Conservation (phyloP, 1,140 invertebrate species). For the Drosophila carrolli region DNA sequence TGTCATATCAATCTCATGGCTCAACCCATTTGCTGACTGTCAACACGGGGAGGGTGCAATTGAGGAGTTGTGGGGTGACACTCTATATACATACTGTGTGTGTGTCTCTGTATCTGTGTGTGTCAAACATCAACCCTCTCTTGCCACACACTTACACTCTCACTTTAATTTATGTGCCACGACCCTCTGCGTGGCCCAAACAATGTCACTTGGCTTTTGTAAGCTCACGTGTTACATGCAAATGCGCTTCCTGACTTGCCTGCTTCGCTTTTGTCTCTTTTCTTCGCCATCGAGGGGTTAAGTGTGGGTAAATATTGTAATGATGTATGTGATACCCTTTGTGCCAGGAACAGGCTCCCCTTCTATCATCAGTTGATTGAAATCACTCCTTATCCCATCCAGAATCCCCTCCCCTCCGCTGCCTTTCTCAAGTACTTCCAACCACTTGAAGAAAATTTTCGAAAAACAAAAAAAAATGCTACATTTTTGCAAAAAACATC, state of each 20-base stretch:
- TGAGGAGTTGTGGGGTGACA: slow-evolving; percentile 23
- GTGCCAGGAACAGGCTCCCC: slow-evolving; percentile 25
- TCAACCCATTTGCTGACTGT: slow-evolving; percentile 46
- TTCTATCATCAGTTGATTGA: slow-evolving; percentile 73
- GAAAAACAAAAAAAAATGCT: slow-evolving; percentile 34
- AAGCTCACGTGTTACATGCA: slow-evolving; percentile 80
- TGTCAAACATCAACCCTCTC: slow-evolving; percentile 66
- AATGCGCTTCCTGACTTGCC: slow-evolving; percentile 69
- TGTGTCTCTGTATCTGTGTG: slow-evolving; percentile 32
- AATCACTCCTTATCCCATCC: slow-evolving; percentile 55
- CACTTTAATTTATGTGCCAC: slow-evolving; percentile 81
- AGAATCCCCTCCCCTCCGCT: slow-evolving; percentile 8
- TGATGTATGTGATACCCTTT: slow-evolving; percentile 79
- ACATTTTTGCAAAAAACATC: slow-evolving; percentile 58
- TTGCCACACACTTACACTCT: slow-evolving; percentile 71
- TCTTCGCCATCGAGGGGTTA: slow-evolving; percentile 37
- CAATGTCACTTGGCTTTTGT: slow-evolving; percentile 79
- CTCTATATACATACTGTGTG: not conserved
- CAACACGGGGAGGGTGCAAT: slow-evolving; percentile 30
- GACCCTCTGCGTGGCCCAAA: slow-evolving; percentile 56
- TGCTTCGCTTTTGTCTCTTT: slow-evolving; percentile 39
- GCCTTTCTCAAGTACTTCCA: slow-evolving; percentile 32
- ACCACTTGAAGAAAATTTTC: slow-evolving; percentile 57
- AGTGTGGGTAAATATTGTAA: slow-evolving; percentile 79
- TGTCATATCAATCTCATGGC: slow-evolving; percentile 42